Conservation (phyloP, 2,888 invertebrate genomes). For the Idaea aversata region DNA sequence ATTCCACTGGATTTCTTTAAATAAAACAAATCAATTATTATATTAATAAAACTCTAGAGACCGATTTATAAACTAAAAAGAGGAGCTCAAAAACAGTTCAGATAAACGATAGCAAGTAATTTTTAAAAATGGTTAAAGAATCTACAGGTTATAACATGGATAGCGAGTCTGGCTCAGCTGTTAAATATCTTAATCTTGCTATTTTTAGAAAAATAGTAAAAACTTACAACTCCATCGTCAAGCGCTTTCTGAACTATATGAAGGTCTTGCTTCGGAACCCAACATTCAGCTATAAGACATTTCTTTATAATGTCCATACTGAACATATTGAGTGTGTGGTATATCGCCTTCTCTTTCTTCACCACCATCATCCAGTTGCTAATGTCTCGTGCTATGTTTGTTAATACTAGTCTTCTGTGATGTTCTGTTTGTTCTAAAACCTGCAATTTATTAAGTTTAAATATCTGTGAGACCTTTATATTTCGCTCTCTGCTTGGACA, state of each 20-base stretch:
- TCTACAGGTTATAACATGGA: no score
- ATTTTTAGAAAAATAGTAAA: not conserved
- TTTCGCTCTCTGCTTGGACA: not conserved
- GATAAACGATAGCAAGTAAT: not conserved
- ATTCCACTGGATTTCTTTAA: constrained; percentile 84
- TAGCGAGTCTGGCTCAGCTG: no score
- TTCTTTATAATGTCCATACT: constrained; percentile 95
- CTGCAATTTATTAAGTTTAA: constrained; percentile 54
- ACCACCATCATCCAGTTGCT: constrained; percentile 94
- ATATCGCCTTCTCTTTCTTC: constrained; percentile 95
- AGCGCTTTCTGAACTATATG: constrained; percentile 88
- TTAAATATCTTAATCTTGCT: not conserved
- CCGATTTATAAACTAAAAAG: no score
- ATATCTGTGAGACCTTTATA: not conserved
- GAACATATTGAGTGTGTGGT: constrained; percentile 95
- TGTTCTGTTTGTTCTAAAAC: constrained; percentile 93
- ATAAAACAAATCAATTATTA: not conserved
- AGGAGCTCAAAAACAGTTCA: not conserved
- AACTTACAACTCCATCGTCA: constrained; percentile 87
- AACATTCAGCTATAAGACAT: constrained; percentile 94
- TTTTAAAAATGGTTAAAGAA: no score
- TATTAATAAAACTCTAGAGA: not conserved
- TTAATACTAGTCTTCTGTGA: constrained; percentile 90
- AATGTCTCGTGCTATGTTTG: constrained; percentile 92
- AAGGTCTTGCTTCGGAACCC: constrained; percentile 89